Base-by-base conservation (phyloP, 2,113 vertebrate species). In the Sarotherodon lohbergeri region DNA sequence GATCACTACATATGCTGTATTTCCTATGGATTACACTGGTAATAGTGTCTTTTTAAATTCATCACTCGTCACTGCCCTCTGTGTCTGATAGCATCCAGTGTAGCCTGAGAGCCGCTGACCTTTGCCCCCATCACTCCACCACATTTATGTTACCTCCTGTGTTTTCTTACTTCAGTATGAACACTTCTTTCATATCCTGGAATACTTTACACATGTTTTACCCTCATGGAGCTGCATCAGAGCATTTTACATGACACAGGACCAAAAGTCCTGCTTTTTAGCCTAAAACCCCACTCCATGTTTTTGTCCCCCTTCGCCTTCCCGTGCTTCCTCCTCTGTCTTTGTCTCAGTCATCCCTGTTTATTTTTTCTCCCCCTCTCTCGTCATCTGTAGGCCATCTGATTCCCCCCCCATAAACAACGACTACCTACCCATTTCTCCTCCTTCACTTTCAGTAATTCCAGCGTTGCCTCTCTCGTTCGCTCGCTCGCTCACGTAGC, bases 401-500 rank as follows among this genome's bases (percentile, higher is more conserved):
- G 52, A 89, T 46, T 34, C 5, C 84, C 14, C 29, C 54, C 12
- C 17, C 39, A 43, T 3, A n/a, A 59, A 9, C 59, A 5, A 12
- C 36, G n/a, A 76, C 71, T 82, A 19, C 56, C 80, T 39, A 48
- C 55, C 57, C 63, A 61, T 59, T 79, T 80, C 63, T 88, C 57
- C 82, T 88, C 90, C 92, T 86, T 95, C 91, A 94, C 95, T 94
- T 93, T 96, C 91, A 91, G 85, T 94, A 94, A 95, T 94, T 94
- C 91, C 92, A 80, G 78, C 27, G 22, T 83, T 93, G 91, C 91
- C 90, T 94, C 87, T 81, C 82, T 86, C 43, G 5, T 86, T 92
- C 17, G 73, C 85, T 90, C 4, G 4, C 59, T 63, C 2, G 2
- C 61, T 39, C 43, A 22, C 82, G 71, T 90, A 85, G 90, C 90